phyloP scores from a whole-genome alignment of 1,140 invertebrate genomes.

The Atta cephalotes region DNA sequence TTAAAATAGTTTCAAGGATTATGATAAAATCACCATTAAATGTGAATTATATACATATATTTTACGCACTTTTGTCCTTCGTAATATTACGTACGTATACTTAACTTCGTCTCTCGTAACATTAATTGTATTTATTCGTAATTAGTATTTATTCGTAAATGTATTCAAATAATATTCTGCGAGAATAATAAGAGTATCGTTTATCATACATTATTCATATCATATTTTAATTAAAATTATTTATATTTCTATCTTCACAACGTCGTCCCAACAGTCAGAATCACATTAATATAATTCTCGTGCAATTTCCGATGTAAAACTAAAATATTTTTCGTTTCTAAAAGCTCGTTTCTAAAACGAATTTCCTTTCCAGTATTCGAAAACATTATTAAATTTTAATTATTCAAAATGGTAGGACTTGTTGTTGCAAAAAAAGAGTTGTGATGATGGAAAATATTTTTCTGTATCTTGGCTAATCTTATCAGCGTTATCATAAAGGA shows the following conservation, averaged over 20 bases:
- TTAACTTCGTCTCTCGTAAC: not conserved
- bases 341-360: not conserved
- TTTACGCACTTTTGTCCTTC: not conserved
- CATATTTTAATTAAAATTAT: slow-evolving; percentile 13
- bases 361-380: not conserved
- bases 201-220: slow-evolving; percentile 9
- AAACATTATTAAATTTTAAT: slow-evolving; percentile 54
- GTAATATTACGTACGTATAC: not conserved
- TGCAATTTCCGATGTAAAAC: slow-evolving; percentile 1
- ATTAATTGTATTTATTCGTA: not conserved
- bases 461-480: slow-evolving; percentile 45
- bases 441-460: slow-evolving; percentile 50
- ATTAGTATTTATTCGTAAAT: slow-evolving; percentile 16
- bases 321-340: not conserved
- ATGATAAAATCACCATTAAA: slow-evolving; percentile 8
- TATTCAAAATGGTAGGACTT: slow-evolving; percentile 48
- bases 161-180: not conserved
- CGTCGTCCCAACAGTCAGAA: not conserved
- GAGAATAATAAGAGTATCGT: not conserved
- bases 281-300: slow-evolving; percentile 22
- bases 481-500: slow-evolving; percentile 51
- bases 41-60: slow-evolving; percentile 1
- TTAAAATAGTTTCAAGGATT: not conserved
- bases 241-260: not conserved
- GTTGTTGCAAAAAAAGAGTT: not conserved